Percentiles rank a stretch among this genome's conserved stretches.
Conservation (phyloP, 2,113 vertebrate species). For the Murina feae region DNA sequence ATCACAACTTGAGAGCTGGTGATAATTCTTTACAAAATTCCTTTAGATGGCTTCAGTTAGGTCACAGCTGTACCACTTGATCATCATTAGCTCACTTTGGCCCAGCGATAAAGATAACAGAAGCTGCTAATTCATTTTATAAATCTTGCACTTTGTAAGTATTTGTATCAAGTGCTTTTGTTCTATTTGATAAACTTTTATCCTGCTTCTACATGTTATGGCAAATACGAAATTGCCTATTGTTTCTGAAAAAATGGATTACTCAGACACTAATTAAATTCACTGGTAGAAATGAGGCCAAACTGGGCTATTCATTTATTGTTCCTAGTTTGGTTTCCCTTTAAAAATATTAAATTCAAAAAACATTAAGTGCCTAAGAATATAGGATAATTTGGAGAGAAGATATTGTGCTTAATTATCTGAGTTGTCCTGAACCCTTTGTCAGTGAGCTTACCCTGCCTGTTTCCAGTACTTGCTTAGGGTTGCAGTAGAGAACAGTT, state of each 20-base stretch:
- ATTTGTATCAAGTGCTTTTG: slow-evolving; percentile 51
- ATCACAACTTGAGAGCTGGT: slow-evolving; percentile 14
- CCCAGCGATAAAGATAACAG: not conserved
- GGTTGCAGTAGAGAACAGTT: not conserved
- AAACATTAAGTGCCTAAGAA: slow-evolving; percentile 20
- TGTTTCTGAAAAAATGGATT: slow-evolving; percentile 63
- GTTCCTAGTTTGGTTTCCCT: slow-evolving; percentile 41
- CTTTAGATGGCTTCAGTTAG: not conserved
- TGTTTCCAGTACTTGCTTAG: not conserved
- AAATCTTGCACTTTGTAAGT: slow-evolving; percentile 33
- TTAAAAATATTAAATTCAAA: slow-evolving; percentile 58
- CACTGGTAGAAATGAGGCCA: slow-evolving; percentile 48
- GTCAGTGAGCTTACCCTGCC: not conserved
- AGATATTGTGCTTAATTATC: not conserved
- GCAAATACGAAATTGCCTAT: slow-evolving; percentile 38
- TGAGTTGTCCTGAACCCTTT: not conserved
- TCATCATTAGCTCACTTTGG: slow-evolving; percentile 1
- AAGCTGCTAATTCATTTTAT: slow-evolving; percentile 16
- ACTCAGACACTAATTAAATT: slow-evolving; percentile 49
- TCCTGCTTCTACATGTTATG: slow-evolving; percentile 27
- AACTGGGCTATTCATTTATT: slow-evolving; percentile 21
- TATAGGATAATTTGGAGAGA: slow-evolving; percentile 31
- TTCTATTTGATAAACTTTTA: slow-evolving; percentile 41
- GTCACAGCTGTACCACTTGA: not conserved
- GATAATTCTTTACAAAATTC: slow-evolving; percentile 10